These are phyloP conservation scores for Polydesmus complanatus DNA, from an alignment of 2,888 invertebrate species.

Conservation along the genomic window DNA sequence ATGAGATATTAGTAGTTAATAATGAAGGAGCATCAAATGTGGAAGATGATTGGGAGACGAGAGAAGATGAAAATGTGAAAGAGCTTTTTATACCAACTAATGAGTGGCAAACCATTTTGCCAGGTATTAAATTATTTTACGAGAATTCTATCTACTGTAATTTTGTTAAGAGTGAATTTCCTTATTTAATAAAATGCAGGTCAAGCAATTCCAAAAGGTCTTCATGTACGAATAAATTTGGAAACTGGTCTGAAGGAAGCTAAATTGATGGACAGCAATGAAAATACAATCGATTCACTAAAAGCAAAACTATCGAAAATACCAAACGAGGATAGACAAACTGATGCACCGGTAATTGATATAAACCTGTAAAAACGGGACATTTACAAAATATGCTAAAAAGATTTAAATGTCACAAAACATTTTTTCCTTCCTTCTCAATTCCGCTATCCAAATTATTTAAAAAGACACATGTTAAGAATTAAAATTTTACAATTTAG, in stretches of 20 bases:
- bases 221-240: not conserved
- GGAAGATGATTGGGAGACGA: too few relatives aligned
- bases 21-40: not conserved
- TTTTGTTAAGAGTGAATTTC: not conserved
- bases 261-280: not conserved
- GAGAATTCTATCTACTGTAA: too few relatives aligned
- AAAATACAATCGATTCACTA: not conserved
- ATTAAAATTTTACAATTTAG: not conserved
- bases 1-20: too few relatives aligned
- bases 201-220: not conserved
- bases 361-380: too few relatives aligned
- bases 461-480: too few relatives aligned
- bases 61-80: not conserved
- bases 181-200: too few relatives aligned
- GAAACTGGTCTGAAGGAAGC: not conserved
- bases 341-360: not conserved
- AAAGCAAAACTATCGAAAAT: not conserved
- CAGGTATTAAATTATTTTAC: too few relatives aligned
- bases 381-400: too few relatives aligned
- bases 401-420: too few relatives aligned
- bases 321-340: not conserved
- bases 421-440: too few relatives aligned
- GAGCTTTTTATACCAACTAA: not conserved
- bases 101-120: not conserved
- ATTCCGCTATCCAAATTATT: not conserved